Conservation (phyloP, 2,888 invertebrate genomes). For the Cremastinae sp. region DNA sequence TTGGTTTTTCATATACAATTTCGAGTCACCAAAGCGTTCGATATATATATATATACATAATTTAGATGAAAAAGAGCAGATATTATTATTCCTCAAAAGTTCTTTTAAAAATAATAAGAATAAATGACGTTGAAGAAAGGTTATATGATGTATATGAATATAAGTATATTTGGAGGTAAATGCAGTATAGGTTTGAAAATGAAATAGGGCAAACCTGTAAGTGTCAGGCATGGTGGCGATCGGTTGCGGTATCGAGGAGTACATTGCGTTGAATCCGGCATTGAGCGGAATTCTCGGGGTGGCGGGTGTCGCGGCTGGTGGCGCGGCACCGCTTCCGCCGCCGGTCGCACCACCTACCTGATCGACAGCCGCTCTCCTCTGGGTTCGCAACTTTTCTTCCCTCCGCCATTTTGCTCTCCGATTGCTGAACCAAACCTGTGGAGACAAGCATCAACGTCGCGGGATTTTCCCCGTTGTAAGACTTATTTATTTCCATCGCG, state of each 20-base stretch:
- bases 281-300: constrained; percentile 87
- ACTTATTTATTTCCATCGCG: constrained; percentile 7
- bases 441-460: constrained; percentile 46
- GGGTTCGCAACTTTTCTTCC: constrained; percentile 98
- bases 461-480: constrained; percentile 51
- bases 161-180: no score
- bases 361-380: constrained; percentile 86
- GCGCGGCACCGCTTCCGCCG: constrained; percentile 80
- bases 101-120: no score
- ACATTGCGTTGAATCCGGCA: constrained; percentile 96
- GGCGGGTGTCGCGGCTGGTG: constrained; percentile 82
- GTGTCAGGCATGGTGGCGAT: constrained; percentile 95
- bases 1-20: no score
- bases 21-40: no score
- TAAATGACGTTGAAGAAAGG: no score
- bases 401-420: constrained; percentile 99
- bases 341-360: constrained; percentile 79
- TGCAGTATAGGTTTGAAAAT: no score
- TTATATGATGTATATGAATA: no score
- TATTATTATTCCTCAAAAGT: no score
- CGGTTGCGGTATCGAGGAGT: constrained; percentile 96
- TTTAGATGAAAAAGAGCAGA: no score
- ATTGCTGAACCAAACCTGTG: constrained; percentile 99
- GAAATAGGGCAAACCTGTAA: constrained; percentile 85
- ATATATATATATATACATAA: no score